Base-by-base conservation (phyloP, 35 echinoderm and acorn worm species). In the Hemicentrotus pulcherrimus region DNA sequence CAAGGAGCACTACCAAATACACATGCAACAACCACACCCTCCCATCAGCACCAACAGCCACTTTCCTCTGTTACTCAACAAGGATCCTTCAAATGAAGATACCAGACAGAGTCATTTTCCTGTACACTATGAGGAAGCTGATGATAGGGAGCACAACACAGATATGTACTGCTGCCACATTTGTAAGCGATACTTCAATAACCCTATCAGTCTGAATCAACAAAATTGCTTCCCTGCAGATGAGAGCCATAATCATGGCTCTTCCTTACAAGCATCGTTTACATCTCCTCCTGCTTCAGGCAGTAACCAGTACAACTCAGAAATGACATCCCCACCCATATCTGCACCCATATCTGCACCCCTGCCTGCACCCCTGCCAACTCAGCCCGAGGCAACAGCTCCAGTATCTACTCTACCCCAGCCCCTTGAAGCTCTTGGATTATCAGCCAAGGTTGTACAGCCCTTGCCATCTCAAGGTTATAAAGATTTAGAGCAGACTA, bases 171-270 rank as follows among this genome's bases (percentile, higher is more conserved):
- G 46, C 48, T 93, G 91, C 30, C 91, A 93, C 30, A 1, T 93
- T 4, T 93, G 91, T 47, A 93, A 50, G 91, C 46, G 91, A 48
- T 93, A 93, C 46, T 93, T 93, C n/a, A 93, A 93, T 31, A 93
- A 93, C 28, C 46, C 48, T 5, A 93, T 93, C 48, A 93, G 46
- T 58, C 46, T 93, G 31, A 93, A 93, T 93, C 91, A 93, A 46
- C 91, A 93, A 58, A 46, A 93, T 4, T 93, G 91, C 91, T 93
- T 93, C 58, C 91, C 91, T 48, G 48, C 46, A n/a, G 91, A 93
- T 93, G 91, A 90, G 15, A 45, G 88, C 46, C 32, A 90, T 90
- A 41, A 33, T 31, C 32, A 90, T 18, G 88, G 32, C 33, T 32
- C 88, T 90, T 47, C 46, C 32, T 5, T 90, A 32, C 88, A 33